Evolutionary conservation across 2,888 invertebrate species (phyloP), one percentile per base, ranked within the genome.

Genomic region (Chrysolina americana): DNA sequence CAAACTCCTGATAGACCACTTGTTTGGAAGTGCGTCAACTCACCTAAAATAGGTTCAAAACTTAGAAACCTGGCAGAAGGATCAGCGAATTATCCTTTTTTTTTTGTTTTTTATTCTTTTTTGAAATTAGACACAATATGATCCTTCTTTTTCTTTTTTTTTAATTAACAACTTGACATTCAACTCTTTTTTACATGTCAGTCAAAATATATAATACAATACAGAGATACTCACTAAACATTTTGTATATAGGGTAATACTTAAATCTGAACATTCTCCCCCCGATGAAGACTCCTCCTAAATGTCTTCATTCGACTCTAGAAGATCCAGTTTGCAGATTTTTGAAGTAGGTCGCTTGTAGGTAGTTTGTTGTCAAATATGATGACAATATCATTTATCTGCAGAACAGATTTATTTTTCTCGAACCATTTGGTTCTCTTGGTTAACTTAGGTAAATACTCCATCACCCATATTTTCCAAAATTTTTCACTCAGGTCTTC

Each of bases 401-500:
- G 28, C 2, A 36, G 28, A 48, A 23, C 23, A 4, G 23, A 47
- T 17, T 17, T 23, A 1, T 47, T 48, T n/a, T 28, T 48, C 11
- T n/a, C 17, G 11, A 23, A 56, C 64, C 64, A 64, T 41, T 64
- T 64, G 36, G 64, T 64, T n/a, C 41, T 56, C 59, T 75, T 70
- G 56, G 41, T 71, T 66, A 21, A n/a, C 3, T 21, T 36, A 19
- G 65, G 65, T 17, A 44, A 19, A n/a, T 44, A 65, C 44, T 65
- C 41, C 15, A n/a, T 44, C 21, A 65, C 17, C 65, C 65, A 65
- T 65, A 36, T n/a, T 28, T 17, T 28, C 64, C 64, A 64, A 36
- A 64, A 64, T 17, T 66, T 17, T 47, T 66, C 28, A 10, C 23
- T 15, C 15, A 66, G 44, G 36, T 48, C 21, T 19, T 53, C 36